Conservation (phyloP, 2,113 vertebrate genomes). For the Tauraco erythrolophus region DNA sequence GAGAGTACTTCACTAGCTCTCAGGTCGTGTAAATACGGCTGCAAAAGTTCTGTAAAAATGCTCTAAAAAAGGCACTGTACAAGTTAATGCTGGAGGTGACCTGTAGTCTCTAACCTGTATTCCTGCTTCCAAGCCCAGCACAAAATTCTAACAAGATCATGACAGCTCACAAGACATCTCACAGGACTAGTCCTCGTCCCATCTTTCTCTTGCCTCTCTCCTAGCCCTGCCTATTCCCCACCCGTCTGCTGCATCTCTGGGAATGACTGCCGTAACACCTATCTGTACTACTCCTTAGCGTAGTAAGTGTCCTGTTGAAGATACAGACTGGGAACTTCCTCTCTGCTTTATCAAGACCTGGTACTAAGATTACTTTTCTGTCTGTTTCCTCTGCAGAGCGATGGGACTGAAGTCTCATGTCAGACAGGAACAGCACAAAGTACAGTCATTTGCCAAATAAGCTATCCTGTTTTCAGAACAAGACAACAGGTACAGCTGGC, state of each 20-base stretch:
- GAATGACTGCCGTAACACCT: not conserved
- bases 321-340: not conserved
- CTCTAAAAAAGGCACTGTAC: not conserved
- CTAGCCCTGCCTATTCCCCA: not conserved
- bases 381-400: slow-evolving; percentile 75
- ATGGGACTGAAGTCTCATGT: slow-evolving; percentile 86
- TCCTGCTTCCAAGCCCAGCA: not conserved
- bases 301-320: not conserved
- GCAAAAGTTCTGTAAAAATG: not conserved
- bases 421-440: slow-evolving; percentile 73
- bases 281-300: not conserved
- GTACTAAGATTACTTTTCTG: not conserved
- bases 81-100: not conserved
- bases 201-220: not conserved
- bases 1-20: not conserved
- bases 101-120: not conserved
- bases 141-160: not conserved
- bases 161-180: not conserved
- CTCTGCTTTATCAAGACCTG: not conserved
- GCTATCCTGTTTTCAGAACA: slow-evolving; percentile 84
- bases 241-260: not conserved
- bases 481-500: slow-evolving; percentile 78
- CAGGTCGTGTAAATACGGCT: not conserved
- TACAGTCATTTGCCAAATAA: slow-evolving; percentile 83
- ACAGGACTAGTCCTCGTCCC: not conserved